Evolutionary conservation across 2,797 vertebrate genomes (phyloP).

Genomic region (Sebastes wilsoni): DNA sequence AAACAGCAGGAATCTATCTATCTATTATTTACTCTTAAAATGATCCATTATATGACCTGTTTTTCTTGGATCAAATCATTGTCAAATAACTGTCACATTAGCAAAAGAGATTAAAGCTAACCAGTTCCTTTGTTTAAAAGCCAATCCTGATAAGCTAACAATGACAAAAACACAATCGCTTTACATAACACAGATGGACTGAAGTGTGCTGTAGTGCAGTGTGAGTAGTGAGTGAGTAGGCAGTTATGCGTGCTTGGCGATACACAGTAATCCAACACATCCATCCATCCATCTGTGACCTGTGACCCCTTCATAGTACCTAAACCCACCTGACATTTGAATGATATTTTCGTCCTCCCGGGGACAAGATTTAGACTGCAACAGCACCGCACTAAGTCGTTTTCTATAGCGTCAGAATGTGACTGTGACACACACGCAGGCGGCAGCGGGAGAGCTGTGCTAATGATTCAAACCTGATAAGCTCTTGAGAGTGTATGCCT

Average conservation of each 20-base stretch:
- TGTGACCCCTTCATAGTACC: constrained; percentile 42
- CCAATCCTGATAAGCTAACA: background rate
- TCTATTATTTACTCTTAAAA: background rate
- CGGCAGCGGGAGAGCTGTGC: constrained; percentile 10
- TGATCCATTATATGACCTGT: background rate
- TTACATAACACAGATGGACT: constrained; percentile 3
- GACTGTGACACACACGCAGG: constrained; percentile 27
- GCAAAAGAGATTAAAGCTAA: constrained; percentile 17
- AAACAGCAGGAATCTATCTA: background rate
- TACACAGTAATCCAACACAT: constrained; percentile 47
- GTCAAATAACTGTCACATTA: constrained; percentile 8
- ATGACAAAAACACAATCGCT: background rate
- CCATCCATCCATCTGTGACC: constrained; percentile 36
- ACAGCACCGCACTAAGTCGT: constrained; percentile 39
- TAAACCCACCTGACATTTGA: constrained; percentile 69
- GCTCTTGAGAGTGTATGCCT: constrained; percentile 46
- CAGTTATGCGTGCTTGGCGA: background rate
- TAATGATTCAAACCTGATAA: constrained; percentile 62
- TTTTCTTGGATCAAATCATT: background rate
- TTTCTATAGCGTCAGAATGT: constrained; percentile 31
- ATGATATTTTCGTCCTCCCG: constrained; percentile 61
- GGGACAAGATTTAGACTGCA: constrained; percentile 30
- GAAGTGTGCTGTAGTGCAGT: constrained; percentile 6
- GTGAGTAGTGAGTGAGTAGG: constrained; percentile 18
- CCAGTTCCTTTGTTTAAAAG: constrained; percentile 6